Conservation (phyloP, 1,140 invertebrate species). For the Saxidomus purpurata region DNA sequence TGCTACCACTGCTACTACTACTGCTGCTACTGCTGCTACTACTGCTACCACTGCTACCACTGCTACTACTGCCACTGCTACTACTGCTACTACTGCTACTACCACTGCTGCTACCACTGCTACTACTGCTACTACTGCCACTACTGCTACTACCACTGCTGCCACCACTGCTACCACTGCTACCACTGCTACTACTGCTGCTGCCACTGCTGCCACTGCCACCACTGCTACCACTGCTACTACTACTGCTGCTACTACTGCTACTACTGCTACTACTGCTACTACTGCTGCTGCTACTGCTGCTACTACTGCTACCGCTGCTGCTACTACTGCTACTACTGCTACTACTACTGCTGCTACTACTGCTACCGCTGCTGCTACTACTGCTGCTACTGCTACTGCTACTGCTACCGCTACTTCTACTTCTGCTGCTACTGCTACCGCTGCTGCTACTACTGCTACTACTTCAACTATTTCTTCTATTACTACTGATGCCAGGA, state of each 20-base stretch:
- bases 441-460: background rate
- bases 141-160: background rate
- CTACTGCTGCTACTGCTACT: background rate
- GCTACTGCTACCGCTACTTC: background rate
- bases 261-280: background rate
- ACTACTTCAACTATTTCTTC: too few relatives aligned
- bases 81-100: too few relatives aligned
- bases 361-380: background rate
- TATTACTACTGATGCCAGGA: background rate
- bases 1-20: too few relatives aligned
- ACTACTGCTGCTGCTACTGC: background rate
- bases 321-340: constrained; percentile 14
- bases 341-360: constrained; percentile 1
- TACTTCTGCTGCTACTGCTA: constrained; percentile 8
- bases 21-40: too few relatives aligned
- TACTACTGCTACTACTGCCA: background rate
- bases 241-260: background rate
- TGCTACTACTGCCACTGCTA: too few relatives aligned
- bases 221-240: background rate
- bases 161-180: background rate
- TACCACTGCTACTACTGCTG: background rate
- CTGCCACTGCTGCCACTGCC: background rate
- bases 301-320: background rate
- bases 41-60: too few relatives aligned
- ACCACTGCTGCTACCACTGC: too few relatives aligned